Evolutionary conservation across 2,888 invertebrate genomes (phyloP).

Genomic region (Drosophila phalerata): DNA sequence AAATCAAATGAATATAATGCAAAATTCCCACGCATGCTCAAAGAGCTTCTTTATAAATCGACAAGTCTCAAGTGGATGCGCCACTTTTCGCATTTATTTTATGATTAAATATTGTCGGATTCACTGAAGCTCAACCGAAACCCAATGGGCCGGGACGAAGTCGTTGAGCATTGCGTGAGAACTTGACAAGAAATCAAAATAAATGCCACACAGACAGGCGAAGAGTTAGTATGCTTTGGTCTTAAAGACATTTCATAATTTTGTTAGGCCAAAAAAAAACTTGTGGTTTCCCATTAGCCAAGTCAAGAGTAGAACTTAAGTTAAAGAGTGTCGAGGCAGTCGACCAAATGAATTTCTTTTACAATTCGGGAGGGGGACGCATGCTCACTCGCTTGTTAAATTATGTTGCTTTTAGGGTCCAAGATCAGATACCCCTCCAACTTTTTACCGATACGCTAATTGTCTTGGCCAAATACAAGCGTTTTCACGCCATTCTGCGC

Average conservation of each 20-base stretch:
- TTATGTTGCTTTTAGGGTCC: slow-evolving; percentile 27
- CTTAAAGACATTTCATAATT: slow-evolving; percentile 54
- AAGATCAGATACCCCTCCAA: slow-evolving; percentile 5
- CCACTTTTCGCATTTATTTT: slow-evolving; percentile 64
- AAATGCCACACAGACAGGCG: slow-evolving; percentile 37
- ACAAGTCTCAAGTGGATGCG: slow-evolving; percentile 36
- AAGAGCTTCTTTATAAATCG: slow-evolving; percentile 60
- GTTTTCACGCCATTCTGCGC: slow-evolving; percentile 79
- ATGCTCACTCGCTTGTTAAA: slow-evolving; percentile 46
- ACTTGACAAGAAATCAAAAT: slow-evolving; percentile 60
- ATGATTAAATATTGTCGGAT: slow-evolving; percentile 71
- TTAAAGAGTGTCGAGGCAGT: slow-evolving; percentile 20
- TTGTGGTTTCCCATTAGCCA: slow-evolving; percentile 43
- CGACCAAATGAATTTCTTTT: slow-evolving; percentile 43
- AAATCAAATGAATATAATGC: slow-evolving; percentile 31
- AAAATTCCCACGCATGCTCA: slow-evolving; percentile 67
- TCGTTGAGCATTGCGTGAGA: slow-evolving; percentile 54
- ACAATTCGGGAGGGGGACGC: slow-evolving; percentile 1
- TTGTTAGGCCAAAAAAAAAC: slow-evolving; percentile 28
- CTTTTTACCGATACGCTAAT: slow-evolving; percentile 52
- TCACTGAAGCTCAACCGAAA: slow-evolving; percentile 68
- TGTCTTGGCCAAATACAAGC: slow-evolving; percentile 78
- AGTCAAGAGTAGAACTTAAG: slow-evolving; percentile 19
- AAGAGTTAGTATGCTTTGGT: background rate
- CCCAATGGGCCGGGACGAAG: slow-evolving; percentile 61